A percentile compares a stretch with the other conserved stretches of the same genome.
Evolutionary conservation across 2,797 vertebrate genomes (phyloP).

Genomic region (Petrocephalus schoutedeni): DNA sequence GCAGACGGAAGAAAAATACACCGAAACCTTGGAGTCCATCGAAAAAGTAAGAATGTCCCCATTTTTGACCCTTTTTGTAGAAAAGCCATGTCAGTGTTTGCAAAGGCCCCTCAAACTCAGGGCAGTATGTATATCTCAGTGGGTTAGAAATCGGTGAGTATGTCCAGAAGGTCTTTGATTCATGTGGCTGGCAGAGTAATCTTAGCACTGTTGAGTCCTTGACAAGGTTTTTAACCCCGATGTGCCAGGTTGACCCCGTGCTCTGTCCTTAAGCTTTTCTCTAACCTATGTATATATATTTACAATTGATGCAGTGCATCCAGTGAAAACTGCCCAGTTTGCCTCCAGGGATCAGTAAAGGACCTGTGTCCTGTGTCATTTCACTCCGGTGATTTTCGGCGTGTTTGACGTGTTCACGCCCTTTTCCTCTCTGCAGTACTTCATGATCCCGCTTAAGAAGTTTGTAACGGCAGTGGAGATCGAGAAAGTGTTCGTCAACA

Average conservation of each 20-base stretch:
- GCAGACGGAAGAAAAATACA: conserved; percentile 93
- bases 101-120: background rate
- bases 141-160: background rate
- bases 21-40: conserved; percentile 76
- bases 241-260: too few species aligned
- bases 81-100: background rate
- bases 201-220: background rate
- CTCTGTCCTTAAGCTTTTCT: too few species aligned
- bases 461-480: conserved; percentile 77
- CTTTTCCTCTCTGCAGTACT: conserved; percentile 64
- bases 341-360: background rate
- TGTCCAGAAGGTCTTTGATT: background rate
- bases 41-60: conserved; percentile 64
- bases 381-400: background rate
- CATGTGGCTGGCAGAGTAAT: background rate
- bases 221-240: background rate
- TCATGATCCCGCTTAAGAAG: conserved; percentile 80
- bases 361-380: background rate
- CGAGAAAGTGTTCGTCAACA: conserved; percentile 83
- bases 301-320: background rate
- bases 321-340: background rate
- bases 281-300: background rate
- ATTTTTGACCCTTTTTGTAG: background rate
- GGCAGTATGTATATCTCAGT: background rate
- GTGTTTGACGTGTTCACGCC: background rate